These are phyloP conservation scores for Chlorops oryzae DNA, from an alignment of 1,140 invertebrate genomes.

Conservation along the genomic window DNA sequence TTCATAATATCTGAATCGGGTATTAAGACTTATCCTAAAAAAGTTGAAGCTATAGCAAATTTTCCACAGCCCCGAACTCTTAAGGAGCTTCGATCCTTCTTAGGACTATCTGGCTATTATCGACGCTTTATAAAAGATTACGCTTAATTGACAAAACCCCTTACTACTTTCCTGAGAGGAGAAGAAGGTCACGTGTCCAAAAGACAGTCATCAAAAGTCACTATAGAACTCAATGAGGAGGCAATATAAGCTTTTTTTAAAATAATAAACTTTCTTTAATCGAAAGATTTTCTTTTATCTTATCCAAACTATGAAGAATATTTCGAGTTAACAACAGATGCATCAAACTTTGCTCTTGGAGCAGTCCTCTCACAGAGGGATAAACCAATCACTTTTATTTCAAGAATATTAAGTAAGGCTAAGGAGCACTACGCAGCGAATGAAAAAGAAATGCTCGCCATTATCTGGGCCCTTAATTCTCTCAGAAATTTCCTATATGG, in stretches of 20 bases:
- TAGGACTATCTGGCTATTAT: conserved; percentile 6
- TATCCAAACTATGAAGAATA: conserved; percentile 5
- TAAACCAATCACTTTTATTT: no score
- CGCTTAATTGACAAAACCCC: conserved; percentile 15
- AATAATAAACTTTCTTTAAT: conserved; percentile 7
- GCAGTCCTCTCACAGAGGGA: no score
- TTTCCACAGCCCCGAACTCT: conserved; percentile 13
- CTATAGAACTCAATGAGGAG: conserved; percentile 4
- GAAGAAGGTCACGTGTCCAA: conserved; percentile 7
- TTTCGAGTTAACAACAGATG: no score
- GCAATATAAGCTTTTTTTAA: conserved; percentile 12
- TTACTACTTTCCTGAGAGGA: conserved; percentile 6
- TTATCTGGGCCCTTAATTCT: conserved; percentile 9
- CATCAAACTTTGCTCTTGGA: no score
- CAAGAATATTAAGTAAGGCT: no score
- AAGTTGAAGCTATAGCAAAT: conserved; percentile 18
- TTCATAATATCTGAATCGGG: conserved; percentile 15
- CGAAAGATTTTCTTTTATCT: conserved; percentile 1
- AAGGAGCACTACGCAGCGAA: conserved; percentile 11
- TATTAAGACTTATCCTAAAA: conserved; percentile 13
- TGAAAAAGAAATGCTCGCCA: conserved; percentile 12
- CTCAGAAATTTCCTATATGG: conserved; percentile 7
- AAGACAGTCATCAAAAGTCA: background rate
- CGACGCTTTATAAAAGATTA: conserved; percentile 2
- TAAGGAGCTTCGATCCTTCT: conserved; percentile 8